Percentiles rank a stretch among this genome's conserved stretches.
phyloP scores from a whole-genome alignment of 2,113 vertebrate genomes.

The Procavia capensis region DNA sequence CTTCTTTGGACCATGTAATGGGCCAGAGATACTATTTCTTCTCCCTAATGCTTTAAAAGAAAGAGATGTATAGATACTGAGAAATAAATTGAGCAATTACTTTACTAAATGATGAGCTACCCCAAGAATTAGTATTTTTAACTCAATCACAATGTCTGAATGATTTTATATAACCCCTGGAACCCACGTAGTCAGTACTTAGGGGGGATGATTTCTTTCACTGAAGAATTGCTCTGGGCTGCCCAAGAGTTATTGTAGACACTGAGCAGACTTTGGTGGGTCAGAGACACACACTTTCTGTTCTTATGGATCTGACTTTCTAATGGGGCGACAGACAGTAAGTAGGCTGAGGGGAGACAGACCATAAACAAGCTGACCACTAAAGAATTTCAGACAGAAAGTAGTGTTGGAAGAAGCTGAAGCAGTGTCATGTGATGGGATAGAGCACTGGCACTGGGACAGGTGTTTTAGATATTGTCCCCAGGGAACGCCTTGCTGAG shows the following conservation, averaged over 20 bases:
- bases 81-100: background rate
- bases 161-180: background rate
- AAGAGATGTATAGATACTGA: background rate
- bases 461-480: too few species aligned
- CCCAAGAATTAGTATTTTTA: conserved; percentile 17
- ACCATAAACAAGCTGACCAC: background rate
- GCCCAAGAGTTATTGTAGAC: background rate
- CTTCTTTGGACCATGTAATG: background rate
- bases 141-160: background rate
- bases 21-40: background rate
- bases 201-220: background rate
- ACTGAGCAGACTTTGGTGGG: too few species aligned
- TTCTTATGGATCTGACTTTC: background rate
- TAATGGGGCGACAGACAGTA: too few species aligned
- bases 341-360: too few species aligned
- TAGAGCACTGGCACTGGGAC: background rate
- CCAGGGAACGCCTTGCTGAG: background rate
- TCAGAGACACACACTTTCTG: background rate
- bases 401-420: background rate
- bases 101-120: background rate
- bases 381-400: background rate
- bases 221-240: background rate
- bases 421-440: background rate
- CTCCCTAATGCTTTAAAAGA: background rate
- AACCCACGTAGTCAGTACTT: background rate